Evolutionary conservation across 1,140 invertebrate species (phyloP), one percentile per base, ranked within the genome.

Genomic region (Pachypeltis micranthus): DNA sequence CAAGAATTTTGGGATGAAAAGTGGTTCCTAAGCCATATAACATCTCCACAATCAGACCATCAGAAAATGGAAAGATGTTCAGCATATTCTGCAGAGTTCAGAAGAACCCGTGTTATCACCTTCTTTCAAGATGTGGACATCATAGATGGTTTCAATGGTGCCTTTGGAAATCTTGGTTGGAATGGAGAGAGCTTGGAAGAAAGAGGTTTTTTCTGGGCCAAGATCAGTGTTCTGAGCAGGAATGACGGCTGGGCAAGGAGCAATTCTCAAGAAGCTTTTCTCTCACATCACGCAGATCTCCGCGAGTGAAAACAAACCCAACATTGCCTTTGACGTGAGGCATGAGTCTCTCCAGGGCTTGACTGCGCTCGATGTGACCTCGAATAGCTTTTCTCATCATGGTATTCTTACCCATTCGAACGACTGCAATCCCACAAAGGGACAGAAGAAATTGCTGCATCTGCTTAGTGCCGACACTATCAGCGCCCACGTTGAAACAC

Each of bases 51-150:
- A 76, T 72, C 39, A 87, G 74, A 68, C 85, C 85, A 72, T 87
- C 87, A 10, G 81, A 80, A 74, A 86, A 86, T 27, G 85, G 85
- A 59, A 80, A 84, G 68, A 87, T 82, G 71, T 83, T 83, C 76
- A 86, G 81, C 85, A 86, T 87, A 78, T 86, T 85, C 31, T 87
- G 75, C 0, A 86, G 76, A 24, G 84, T 83, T 87, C 85, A 44
- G 82, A 84, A 66, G 81, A 79, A 69, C 85, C 85, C 16, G 87
- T 85, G 69, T 78, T 83, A 26, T 85, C 84, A n/a, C 81, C 82
- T 51, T 75, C 74, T 67, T 83, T 82, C 70, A 87, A 16, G 27
- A 63, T 59, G 65, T 81, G 75, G 28, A 85, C 81, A 69, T 85
- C 83, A 70, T 81, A 82, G 71, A 84, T 72, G 66, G 84, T 84